Base-by-base conservation (phyloP, 2,113 vertebrate species). In the Penelope pileata region DNA sequence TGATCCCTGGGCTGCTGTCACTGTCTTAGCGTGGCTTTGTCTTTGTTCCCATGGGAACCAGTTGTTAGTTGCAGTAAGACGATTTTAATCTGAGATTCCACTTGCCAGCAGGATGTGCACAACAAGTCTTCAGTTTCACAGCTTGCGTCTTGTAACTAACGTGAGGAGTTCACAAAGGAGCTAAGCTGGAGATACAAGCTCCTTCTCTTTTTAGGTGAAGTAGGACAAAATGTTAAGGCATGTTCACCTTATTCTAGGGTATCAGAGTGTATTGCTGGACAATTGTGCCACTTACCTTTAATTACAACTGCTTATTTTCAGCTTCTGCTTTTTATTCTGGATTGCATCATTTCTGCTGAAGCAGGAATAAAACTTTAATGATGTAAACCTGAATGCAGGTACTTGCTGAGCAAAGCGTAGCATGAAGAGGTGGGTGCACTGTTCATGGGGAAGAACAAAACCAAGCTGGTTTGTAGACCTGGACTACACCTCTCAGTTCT, bases 11-110 rank as follows among this genome's bases (percentile, higher is more conserved):
- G 47, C 62, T 58, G 47, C 74, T 86, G 0, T 21, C 14, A 66
- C 6, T 78, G 9, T 81, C 51, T 91, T 88, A 48, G 1, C 2
- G 4, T 27, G 32, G 42, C 68, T 93, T 91, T 86, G 81, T 84
- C 82, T 97, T 94, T 76, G 90, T 97, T 97, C 86, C 94, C 54
- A 17, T 95, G 81, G 94, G 94, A 96, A 87, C 94, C 47, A 73
- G 81, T 92, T 96, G 73, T 97, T 96, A 94, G 83, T 93, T 93
- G 87, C 81, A 75, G 63, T 97, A 95, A 98, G 66, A 94, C 26
- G 30, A 85, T 59, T 32, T 78, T 98, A 97, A 98, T 97, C 97
- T 90, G 94, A 95, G 96, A 95, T 94, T 90, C n/a, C 60, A 74
- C 96, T 96, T 96, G 75, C 91, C 86, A 82, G 72, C 67, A 90